Evolutionary conservation across 2,888 invertebrate genomes (phyloP).

Genomic region (Orthosia incerta): DNA sequence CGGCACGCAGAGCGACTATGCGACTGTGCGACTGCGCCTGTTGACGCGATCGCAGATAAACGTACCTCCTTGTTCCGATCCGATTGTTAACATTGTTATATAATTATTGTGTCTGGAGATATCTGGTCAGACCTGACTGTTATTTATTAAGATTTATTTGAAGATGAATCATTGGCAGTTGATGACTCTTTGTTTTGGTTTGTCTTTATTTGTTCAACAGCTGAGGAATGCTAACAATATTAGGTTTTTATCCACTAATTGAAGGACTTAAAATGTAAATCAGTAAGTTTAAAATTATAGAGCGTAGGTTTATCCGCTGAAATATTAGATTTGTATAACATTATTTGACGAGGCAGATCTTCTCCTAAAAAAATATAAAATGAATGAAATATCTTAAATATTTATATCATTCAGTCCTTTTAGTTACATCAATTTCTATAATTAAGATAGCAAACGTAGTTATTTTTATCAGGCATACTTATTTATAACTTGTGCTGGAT

Average conservation of each 20-base stretch:
- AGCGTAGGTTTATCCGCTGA: neutral
- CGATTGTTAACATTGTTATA: conserved; percentile 61
- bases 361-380: conserved; percentile 28
- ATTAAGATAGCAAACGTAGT: neutral
- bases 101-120: conserved; percentile 51
- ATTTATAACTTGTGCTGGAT: no score
- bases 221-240: conserved; percentile 24
- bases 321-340: conserved; percentile 22
- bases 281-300: neutral
- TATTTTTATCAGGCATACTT: neutral
- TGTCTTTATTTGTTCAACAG: conserved; percentile 34
- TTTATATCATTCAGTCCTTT: neutral
- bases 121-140: conserved; percentile 33
- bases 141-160: conserved; percentile 59
- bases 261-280: neutral
- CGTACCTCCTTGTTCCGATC: conserved; percentile 49
- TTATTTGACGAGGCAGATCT: conserved; percentile 1
- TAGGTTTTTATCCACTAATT: conserved; percentile 22
- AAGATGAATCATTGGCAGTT: conserved; percentile 47
- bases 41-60: conserved; percentile 60
- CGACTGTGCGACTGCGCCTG: conserved; percentile 52
- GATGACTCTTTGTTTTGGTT: conserved; percentile 48
- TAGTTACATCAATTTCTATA: conserved; percentile 4
- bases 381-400: neutral
- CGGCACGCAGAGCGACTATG: conserved; percentile 66